Conservation (phyloP, 1,140 invertebrate genomes). For the Danaus melanippus region DNA sequence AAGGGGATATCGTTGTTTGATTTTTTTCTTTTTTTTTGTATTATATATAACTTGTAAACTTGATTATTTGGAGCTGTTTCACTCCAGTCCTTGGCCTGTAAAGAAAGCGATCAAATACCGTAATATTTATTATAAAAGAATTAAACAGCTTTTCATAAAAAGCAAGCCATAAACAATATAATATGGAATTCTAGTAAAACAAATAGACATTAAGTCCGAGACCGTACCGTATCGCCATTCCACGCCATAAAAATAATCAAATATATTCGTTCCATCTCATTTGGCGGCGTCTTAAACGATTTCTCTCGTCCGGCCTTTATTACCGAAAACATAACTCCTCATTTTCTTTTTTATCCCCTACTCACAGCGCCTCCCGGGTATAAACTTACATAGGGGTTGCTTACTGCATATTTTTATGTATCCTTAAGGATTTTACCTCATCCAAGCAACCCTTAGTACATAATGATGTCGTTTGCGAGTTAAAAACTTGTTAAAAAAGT, state of each 20-base stretch:
- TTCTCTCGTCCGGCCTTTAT: slow-evolving; percentile 71
- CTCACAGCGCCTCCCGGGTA: slow-evolving; percentile 45
- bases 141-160: slow-evolving; percentile 35
- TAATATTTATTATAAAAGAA: slow-evolving; percentile 19
- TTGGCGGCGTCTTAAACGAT: slow-evolving; percentile 70
- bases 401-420: slow-evolving; percentile 62
- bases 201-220: slow-evolving; percentile 60
- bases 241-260: slow-evolving; percentile 70
- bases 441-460: slow-evolving; percentile 36
- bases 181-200: slow-evolving; percentile 63
- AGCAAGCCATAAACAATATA: slow-evolving; percentile 39
- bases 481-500: slow-evolving; percentile 19
- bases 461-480: slow-evolving; percentile 17
- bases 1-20: slow-evolving; percentile 17
- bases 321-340: slow-evolving; percentile 71
- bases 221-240: slow-evolving; percentile 64
- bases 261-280: slow-evolving; percentile 72
- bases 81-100: no score
- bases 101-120: not conserved
- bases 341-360: slow-evolving; percentile 71
- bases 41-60: not conserved
- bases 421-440: slow-evolving; percentile 40
- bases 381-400: slow-evolving; percentile 49
- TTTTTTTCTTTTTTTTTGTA: not conserved
- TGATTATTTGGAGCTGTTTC: no score